phyloP scores from a whole-genome alignment of 2,113 vertebrate genomes.

The Eretmochelys imbricata region DNA sequence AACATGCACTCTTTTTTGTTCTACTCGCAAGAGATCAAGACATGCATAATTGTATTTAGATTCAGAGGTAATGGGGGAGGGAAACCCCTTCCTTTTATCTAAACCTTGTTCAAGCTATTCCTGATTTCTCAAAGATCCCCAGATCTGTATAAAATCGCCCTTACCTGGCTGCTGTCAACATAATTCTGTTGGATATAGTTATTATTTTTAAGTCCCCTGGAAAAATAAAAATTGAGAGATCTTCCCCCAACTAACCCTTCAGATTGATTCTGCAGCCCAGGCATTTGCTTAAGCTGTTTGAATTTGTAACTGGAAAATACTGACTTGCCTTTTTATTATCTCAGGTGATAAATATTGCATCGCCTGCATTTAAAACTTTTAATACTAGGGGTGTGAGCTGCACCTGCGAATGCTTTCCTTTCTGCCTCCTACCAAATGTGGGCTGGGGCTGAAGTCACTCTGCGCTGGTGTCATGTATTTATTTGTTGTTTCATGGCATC shows the following conservation, averaged over 20 bases:
- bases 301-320: conserved; percentile 68
- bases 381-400: conserved; percentile 65
- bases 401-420: conserved; percentile 15
- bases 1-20: conserved; percentile 61
- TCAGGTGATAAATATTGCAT: conserved; percentile 83
- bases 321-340: conserved; percentile 72
- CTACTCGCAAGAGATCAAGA: conserved; percentile 44
- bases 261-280: not conserved
- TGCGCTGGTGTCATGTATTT: not conserved
- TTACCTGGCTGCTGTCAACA: conserved; percentile 40
- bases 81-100: not conserved
- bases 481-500: not conserved
- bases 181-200: not conserved
- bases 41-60: conserved; percentile 35
- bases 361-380: conserved; percentile 74
- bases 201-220: not conserved
- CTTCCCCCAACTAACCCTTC: not conserved
- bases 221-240: not conserved
- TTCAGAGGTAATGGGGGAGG: not conserved
- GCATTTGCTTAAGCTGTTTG: conserved; percentile 57
- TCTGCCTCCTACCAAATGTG: not conserved
- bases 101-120: not conserved
- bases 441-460: not conserved
- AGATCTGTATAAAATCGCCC: not conserved
- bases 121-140: not conserved